Conservation (phyloP, 1,140 invertebrate genomes). For the Ostrea edulis region DNA sequence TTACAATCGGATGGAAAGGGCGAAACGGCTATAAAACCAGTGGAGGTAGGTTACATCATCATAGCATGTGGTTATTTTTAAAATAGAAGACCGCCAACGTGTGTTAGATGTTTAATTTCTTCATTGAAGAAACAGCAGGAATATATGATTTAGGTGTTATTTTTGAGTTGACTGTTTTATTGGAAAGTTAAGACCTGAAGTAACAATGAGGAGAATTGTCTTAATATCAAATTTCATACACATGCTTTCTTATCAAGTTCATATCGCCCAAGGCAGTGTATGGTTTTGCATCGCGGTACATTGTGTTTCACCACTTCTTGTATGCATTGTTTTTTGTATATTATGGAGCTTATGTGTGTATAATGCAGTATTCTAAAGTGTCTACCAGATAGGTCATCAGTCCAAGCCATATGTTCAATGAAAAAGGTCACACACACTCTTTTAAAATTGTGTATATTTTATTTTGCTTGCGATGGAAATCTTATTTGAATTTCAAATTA, state of each 20-base stretch:
- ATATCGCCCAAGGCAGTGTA: slow-evolving; percentile 5
- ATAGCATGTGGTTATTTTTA: slow-evolving; percentile 37
- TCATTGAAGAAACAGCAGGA: neutral
- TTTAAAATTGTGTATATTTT: neutral
- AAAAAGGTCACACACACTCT: neutral
- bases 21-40: slow-evolving; percentile 60
- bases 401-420: neutral
- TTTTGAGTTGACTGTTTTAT: neutral
- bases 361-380: too few relatives aligned
- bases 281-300: neutral
- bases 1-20: slow-evolving; percentile 43
- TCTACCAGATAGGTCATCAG: neutral
- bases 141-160: neutral
- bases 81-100: neutral
- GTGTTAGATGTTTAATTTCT: neutral
- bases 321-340: too few relatives aligned
- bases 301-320: neutral
- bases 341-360: too few relatives aligned
- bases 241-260: slow-evolving; percentile 33
- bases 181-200: neutral
- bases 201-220: neutral
- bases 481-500: slow-evolving; percentile 25
- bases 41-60: slow-evolving; percentile 59
- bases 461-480: neutral
- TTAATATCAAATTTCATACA: slow-evolving; percentile 5